These are phyloP conservation scores for Ormia ochracea DNA, from an alignment of 2,888 invertebrate species.

Conservation along the genomic window DNA sequence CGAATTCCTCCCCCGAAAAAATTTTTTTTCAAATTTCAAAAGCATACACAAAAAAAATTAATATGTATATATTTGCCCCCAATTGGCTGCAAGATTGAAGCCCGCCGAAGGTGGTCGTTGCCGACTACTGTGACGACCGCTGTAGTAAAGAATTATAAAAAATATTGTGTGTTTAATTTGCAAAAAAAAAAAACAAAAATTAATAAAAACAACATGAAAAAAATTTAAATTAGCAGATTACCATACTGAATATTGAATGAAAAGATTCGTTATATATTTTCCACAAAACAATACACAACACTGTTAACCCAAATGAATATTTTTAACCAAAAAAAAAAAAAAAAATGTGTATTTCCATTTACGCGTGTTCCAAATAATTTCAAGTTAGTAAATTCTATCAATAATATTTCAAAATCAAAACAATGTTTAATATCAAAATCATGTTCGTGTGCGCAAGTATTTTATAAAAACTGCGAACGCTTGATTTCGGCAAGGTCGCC, in stretches of 20 bases:
- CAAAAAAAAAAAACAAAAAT: not conserved
- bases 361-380: slow-evolving; percentile 5
- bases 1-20: too few species aligned
- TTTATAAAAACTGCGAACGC: slow-evolving; percentile 19
- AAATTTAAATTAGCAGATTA: slow-evolving; percentile 12
- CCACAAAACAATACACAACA: not conserved
- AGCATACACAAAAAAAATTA: too few species aligned
- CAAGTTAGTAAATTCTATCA: slow-evolving; percentile 19
- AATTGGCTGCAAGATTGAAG: not conserved
- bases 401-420: not conserved
- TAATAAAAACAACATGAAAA: not conserved
- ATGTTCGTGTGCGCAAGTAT: not conserved
- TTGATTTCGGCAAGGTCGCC: slow-evolving; percentile 11
- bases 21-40: too few species aligned
- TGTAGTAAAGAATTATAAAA: not conserved
- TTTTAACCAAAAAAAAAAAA: not conserved
- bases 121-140: not conserved
- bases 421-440: slow-evolving; percentile 40
- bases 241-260: slow-evolving; percentile 7
- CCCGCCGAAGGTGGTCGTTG: not conserved
- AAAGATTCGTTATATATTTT: slow-evolving; percentile 7
- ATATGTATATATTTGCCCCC: not conserved
- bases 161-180: not conserved
- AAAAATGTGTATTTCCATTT: not conserved
- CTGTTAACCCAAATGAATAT: slow-evolving; percentile 1